phyloP scores from a whole-genome alignment of 2,113 vertebrate genomes.

The Laterallus jamaicensis region DNA sequence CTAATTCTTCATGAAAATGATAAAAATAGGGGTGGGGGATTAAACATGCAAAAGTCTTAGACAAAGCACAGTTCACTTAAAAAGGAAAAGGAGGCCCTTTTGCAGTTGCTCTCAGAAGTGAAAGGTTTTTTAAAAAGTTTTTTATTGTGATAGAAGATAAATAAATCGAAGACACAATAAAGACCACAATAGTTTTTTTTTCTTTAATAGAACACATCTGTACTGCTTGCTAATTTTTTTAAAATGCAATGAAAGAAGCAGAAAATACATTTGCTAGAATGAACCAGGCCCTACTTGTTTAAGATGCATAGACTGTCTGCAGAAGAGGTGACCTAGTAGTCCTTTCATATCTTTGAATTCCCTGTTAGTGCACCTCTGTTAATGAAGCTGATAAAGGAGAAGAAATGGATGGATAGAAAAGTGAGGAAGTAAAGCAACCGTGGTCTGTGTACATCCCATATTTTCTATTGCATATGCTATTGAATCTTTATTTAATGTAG shows the following conservation, averaged over 20 bases:
- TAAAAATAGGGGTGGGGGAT: neutral
- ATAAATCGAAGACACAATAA: neutral
- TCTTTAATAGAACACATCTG: neutral
- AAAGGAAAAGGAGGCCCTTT: neutral
- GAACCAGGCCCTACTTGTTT: neutral
- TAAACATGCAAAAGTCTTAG: neutral
- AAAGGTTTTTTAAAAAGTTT: neutral
- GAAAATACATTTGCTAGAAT: neutral
- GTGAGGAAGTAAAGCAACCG: neutral
- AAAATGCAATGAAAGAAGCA: neutral
- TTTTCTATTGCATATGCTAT: neutral
- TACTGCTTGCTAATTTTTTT: neutral
- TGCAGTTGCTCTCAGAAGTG: neutral
- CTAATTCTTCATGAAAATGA: neutral
- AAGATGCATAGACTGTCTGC: neutral
- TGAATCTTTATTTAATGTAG: neutral
- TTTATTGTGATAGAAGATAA: neutral
- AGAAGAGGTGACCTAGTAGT: neutral
- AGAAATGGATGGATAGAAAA: neutral
- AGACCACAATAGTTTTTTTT: rapidly evolving
- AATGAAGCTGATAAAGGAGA: neutral
- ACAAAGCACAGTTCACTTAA: neutral
- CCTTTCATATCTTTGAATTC: neutral
- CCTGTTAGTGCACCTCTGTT: neutral
- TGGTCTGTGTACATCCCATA: neutral